These are phyloP conservation scores for Callopanchax toddi DNA, from an alignment of 2,113 vertebrate species.

Conservation along the genomic window DNA sequence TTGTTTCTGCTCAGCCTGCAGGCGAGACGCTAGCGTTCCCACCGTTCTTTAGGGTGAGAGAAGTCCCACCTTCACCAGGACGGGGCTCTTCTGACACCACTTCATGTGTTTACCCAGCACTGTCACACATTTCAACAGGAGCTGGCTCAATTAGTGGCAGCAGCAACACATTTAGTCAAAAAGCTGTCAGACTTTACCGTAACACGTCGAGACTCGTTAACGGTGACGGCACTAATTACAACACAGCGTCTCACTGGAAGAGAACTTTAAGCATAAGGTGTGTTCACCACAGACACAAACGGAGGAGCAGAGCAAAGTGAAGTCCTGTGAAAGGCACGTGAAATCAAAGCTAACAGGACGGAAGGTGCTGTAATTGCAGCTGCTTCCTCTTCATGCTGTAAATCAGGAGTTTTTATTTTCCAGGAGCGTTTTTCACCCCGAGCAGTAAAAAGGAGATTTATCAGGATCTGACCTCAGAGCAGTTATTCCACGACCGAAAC, in stretches of 20 bases:
- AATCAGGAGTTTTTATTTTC: background rate
- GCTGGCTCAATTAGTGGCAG: conserved; percentile 1
- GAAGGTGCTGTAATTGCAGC: too few relatives aligned
- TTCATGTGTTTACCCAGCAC: background rate
- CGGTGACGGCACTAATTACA: background rate
- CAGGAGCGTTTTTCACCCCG: too few relatives aligned
- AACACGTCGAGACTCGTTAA: background rate
- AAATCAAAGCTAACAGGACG: background rate
- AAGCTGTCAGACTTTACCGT: background rate
- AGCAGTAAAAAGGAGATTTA: background rate
- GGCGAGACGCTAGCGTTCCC: too few relatives aligned
- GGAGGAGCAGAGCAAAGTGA: background rate
- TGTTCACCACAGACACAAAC: background rate
- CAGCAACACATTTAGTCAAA: background rate
- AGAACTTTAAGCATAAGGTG: background rate
- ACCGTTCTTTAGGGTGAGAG: too few relatives aligned
- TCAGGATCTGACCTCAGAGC: background rate
- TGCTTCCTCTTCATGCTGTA: background rate
- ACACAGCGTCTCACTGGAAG: background rate
- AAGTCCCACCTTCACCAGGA: too few relatives aligned
- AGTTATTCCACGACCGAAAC: background rate
- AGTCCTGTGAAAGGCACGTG: too few relatives aligned
- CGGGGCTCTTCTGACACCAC: too few relatives aligned
- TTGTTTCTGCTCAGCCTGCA: too few relatives aligned
- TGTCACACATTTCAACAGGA: background rate